Evolutionary conservation across 2,113 vertebrate species (phyloP).

Genomic region (Sorex fumeus): DNA sequence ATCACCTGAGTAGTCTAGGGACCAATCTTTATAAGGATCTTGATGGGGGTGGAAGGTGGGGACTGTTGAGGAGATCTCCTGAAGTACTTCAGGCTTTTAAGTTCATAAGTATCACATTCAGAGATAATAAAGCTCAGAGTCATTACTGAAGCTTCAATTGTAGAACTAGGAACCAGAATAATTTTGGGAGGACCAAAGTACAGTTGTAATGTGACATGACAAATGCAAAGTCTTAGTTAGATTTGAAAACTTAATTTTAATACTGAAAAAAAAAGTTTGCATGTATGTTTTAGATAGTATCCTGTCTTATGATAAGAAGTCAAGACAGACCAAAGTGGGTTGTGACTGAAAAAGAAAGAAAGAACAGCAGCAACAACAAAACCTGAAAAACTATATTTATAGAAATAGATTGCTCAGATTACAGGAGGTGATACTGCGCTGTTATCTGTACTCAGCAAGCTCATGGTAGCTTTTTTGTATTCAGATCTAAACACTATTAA

Average conservation of each 20-base stretch:
- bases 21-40: neutral
- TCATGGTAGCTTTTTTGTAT: neutral
- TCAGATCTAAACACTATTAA: neutral
- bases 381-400: constrained; percentile 18
- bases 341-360: neutral
- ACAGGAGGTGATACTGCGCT: neutral
- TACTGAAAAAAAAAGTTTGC: neutral
- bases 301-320: constrained; percentile 1
- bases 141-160: neutral
- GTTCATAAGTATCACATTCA: neutral
- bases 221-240: neutral
- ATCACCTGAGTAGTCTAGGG: neutral
- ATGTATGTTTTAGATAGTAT: neutral
- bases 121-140: neutral
- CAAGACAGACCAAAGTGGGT: neutral
- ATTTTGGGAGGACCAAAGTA: neutral
- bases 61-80: neutral
- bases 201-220: constrained; percentile 6
- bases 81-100: neutral
- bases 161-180: constrained; percentile 39
- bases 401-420: neutral
- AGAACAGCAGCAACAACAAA: neutral
- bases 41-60: too few relatives aligned
- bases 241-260: constrained; percentile 40
- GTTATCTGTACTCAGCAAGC: neutral